These are phyloP conservation scores for Phortica okadai DNA, from an alignment of 2,888 invertebrate species.

Conservation along the genomic window DNA sequence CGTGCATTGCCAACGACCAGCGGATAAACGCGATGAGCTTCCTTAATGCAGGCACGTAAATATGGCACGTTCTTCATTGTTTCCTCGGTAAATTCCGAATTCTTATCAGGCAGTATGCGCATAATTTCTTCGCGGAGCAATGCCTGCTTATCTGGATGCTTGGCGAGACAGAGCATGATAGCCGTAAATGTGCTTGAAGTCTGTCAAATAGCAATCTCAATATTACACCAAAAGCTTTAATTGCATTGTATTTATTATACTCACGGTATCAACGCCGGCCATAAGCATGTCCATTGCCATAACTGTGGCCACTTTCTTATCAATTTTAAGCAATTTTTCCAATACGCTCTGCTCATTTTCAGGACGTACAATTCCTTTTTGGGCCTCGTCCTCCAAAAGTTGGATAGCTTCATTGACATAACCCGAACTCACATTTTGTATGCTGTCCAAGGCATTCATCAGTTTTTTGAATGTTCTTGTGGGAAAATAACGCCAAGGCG, in stretches of 20 bases:
- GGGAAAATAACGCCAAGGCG: slow-evolving; percentile 57
- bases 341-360: slow-evolving; percentile 79
- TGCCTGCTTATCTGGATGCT: slow-evolving; percentile 81
- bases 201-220: slow-evolving; percentile 60
- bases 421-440: slow-evolving; percentile 59
- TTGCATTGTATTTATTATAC: neutral
- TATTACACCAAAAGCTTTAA: neutral
- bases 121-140: slow-evolving; percentile 80
- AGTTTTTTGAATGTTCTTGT: slow-evolving; percentile 58
- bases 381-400: slow-evolving; percentile 55
- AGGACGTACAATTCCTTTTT: slow-evolving; percentile 30
- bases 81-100: slow-evolving; percentile 76
- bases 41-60: slow-evolving; percentile 85
- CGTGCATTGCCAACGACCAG: slow-evolving; percentile 79
- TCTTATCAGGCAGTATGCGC: slow-evolving; percentile 75
- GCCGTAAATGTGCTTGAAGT: slow-evolving; percentile 62
- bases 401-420: slow-evolving; percentile 73
- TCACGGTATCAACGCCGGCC: slow-evolving; percentile 85
- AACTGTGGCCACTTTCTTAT: slow-evolving; percentile 80
- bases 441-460: slow-evolving; percentile 60
- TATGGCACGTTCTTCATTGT: slow-evolving; percentile 79
- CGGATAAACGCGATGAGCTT: slow-evolving; percentile 81
- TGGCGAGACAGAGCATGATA: slow-evolving; percentile 77
- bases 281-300: slow-evolving; percentile 84
- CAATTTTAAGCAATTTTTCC: slow-evolving; percentile 80